phyloP scores from a whole-genome alignment of 2,888 invertebrate species.

The Pachliopta kotzebuea region DNA sequence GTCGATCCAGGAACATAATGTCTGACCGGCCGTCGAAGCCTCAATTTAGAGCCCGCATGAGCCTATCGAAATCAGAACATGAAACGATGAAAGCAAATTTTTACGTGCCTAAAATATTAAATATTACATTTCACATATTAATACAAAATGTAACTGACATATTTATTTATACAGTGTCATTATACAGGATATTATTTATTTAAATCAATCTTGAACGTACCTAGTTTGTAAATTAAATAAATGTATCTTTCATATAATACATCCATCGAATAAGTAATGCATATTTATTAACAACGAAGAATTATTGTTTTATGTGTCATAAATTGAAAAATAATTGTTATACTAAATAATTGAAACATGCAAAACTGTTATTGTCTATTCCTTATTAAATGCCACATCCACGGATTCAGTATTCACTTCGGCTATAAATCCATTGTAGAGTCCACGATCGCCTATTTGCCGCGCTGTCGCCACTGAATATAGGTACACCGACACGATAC shows the following conservation, averaged over 20 bases:
- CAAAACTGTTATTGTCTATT: neutral
- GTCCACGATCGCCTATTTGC: constrained; percentile 65
- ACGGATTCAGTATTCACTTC: constrained; percentile 50
- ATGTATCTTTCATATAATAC: too few species aligned
- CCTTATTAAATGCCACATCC: constrained; percentile 40
- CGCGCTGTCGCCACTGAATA: constrained; percentile 60
- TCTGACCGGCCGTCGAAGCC: constrained; percentile 54
- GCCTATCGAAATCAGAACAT: constrained; percentile 50
- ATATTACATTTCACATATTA: neutral
- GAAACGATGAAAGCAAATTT: constrained; percentile 41
- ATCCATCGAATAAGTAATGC: too few species aligned
- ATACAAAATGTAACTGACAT: neutral
- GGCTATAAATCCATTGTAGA: constrained; percentile 62
- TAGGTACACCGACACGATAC: constrained; percentile 45
- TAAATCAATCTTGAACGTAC: too few species aligned
- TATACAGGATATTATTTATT: too few species aligned
- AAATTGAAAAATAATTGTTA: neutral
- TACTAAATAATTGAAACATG: neutral
- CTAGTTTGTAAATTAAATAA: too few species aligned
- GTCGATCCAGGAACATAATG: constrained; percentile 70
- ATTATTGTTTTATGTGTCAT: neutral
- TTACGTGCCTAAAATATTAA: constrained; percentile 15
- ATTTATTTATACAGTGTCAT: too few species aligned
- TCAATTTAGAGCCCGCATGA: constrained; percentile 71
- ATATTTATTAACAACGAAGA: too few species aligned